phyloP scores from a whole-genome alignment of 2,797 vertebrate genomes.

The Knipowitschia caucasica region DNA sequence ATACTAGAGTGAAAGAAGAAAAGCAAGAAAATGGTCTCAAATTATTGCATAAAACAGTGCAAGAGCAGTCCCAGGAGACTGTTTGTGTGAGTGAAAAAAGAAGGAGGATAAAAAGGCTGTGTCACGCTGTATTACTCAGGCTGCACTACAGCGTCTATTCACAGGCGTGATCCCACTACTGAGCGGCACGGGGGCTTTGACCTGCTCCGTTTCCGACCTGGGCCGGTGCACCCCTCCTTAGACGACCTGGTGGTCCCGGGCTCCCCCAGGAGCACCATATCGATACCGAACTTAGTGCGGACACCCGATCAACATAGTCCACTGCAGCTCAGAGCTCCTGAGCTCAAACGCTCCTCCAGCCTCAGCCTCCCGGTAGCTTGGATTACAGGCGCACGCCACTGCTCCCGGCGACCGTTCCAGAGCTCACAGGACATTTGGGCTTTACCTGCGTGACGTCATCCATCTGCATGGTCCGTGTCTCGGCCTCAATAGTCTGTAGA shows the following conservation, averaged over 20 bases:
- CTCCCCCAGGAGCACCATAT: slow-evolving; percentile 62
- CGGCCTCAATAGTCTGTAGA: no score
- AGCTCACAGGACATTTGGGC: background rate
- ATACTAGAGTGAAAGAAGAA: no score
- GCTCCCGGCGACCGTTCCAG: background rate
- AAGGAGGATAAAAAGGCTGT: slow-evolving; percentile 39
- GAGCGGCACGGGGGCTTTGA: slow-evolving; percentile 65
- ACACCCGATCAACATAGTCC: slow-evolving; percentile 60
- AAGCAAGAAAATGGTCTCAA: no score
- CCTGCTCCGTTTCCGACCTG: slow-evolving; percentile 72
- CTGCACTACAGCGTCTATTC: slow-evolving; percentile 59
- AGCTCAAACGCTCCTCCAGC: slow-evolving; percentile 19
- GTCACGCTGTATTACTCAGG: slow-evolving; percentile 57
- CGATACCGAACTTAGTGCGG: slow-evolving; percentile 50
- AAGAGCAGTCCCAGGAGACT: no score
- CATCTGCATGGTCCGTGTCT: no score
- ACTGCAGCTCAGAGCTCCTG: slow-evolving; percentile 60
- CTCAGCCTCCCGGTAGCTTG: slow-evolving; percentile 11
- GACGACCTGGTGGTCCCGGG: slow-evolving; percentile 59
- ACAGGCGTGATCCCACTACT: slow-evolving; percentile 69
- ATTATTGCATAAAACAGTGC: no score
- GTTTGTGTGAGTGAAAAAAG: no score
- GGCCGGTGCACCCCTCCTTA: slow-evolving; percentile 67
- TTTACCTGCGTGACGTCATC: no score
- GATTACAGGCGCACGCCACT: slow-evolving; percentile 11